phyloP scores from a whole-genome alignment of 2,797 vertebrate genomes.

The Pempheris klunzingeri region DNA sequence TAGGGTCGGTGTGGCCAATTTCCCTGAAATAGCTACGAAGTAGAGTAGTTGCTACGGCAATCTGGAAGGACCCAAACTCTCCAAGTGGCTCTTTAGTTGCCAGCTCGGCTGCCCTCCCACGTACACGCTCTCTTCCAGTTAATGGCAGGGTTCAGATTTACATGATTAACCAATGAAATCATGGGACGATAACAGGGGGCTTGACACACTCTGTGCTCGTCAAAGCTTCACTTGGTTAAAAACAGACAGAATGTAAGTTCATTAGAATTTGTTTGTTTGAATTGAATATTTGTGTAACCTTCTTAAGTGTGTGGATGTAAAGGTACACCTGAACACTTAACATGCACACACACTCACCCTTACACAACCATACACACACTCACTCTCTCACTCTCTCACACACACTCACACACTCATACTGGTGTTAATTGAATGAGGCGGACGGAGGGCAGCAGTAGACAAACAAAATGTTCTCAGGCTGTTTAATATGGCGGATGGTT shows the following conservation, averaged over 20 bases:
- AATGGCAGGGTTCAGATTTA: slow-evolving; percentile 63
- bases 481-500: background rate
- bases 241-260: slow-evolving; percentile 65
- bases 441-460: background rate
- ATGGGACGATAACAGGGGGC: slow-evolving; percentile 63
- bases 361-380: too few relatives aligned
- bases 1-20: slow-evolving; percentile 74
- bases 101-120: slow-evolving; percentile 75
- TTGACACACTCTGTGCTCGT: slow-evolving; percentile 68
- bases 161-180: slow-evolving; percentile 73
- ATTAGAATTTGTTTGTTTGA: slow-evolving; percentile 73
- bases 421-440: slow-evolving; percentile 19
- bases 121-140: slow-evolving; percentile 60
- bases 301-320: slow-evolving; percentile 59
- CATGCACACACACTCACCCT: slow-evolving; percentile 42
- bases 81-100: slow-evolving; percentile 71
- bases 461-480: slow-evolving; percentile 13
- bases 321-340: slow-evolving; percentile 57
- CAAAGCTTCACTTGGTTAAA: slow-evolving; percentile 54
- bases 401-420: background rate
- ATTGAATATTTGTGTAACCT: slow-evolving; percentile 73
- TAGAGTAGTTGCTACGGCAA: slow-evolving; percentile 78
- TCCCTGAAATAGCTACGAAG: slow-evolving; percentile 76
- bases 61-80: slow-evolving; percentile 72
- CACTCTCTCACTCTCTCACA: background rate